Evolutionary conservation across 2,888 invertebrate genomes (phyloP), one percentile per base, ranked within the genome.

Genomic region (Spialia ferax): DNA sequence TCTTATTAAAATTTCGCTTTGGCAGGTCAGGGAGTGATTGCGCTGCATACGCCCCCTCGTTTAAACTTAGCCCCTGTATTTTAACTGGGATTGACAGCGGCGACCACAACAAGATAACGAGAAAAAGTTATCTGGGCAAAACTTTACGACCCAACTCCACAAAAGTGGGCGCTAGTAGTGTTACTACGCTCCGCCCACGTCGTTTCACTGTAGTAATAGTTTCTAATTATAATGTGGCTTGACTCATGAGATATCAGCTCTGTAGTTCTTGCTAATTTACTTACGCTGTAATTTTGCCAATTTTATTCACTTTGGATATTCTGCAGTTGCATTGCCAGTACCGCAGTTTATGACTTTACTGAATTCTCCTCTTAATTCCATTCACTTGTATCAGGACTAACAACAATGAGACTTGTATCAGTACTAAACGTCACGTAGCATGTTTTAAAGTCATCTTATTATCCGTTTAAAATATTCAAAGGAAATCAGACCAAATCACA

Each of bases 221-320:
- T 48, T 35, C 56, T 20, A 57, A 64, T 57, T 57, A 35, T 15
- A 32, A 23, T 57, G 55, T 11, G 55, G 45, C 55, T 63, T 29
- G 26, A 26, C 15, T 35, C 54, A 63, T 8, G 1, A 15, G 10
- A 15, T 15, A 38, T 13, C 35, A 38, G 26, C 26, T 26, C 26
- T 26, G 26, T 6, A 38, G 55, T 29, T 52, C 26, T 26, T 5
- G 13, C 29, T 5, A 29, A 29, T 29, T 10, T 20, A 35, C 10
- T 56, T 35, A 7, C 11, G 20, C 11, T n/a, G n/a, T n/a, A n/a
- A 32, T 18, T 4, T 26, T 26, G 26, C 26, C 26, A 26, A 5
- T 26, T 26, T 2, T 26, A 26, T 26, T n/a, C n/a, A n/a, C n/a
- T n/a, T n/a, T n/a, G n/a, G n/a, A n/a, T n/a, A n/a, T n/a, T n/a